Conservation (phyloP, 2,888 invertebrate species). For the Oscheius sp. region DNA sequence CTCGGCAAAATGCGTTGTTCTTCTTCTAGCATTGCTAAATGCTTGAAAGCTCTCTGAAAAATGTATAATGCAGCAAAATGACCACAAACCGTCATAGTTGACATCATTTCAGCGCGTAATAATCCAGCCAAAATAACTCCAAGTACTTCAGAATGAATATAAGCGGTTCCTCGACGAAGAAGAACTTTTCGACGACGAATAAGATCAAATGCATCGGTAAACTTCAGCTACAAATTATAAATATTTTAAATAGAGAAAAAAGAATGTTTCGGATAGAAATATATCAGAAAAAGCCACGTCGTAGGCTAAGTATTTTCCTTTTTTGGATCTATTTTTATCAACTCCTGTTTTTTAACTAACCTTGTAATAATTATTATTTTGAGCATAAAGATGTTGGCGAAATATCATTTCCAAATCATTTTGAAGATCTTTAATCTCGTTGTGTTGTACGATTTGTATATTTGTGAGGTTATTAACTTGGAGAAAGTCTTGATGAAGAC, state of each 20-base stretch:
- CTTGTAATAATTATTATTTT: constrained; percentile 40
- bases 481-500: neutral
- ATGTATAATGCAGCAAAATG: neutral
- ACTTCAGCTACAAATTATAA: constrained; percentile 73
- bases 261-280: too few species aligned
- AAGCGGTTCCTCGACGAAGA: constrained; percentile 84
- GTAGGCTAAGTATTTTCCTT: too few species aligned
- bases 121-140: constrained; percentile 83
- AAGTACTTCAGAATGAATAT: constrained; percentile 85
- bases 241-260: neutral
- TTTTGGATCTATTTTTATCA: too few species aligned
- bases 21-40: constrained; percentile 81
- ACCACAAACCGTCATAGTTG: constrained; percentile 76
- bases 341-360: too few species aligned
- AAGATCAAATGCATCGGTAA: constrained; percentile 85
- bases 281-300: too few species aligned
- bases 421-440: too few species aligned
- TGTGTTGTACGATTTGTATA: too few species aligned
- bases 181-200: constrained; percentile 83
- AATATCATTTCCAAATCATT: constrained; percentile 29
- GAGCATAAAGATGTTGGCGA: too few species aligned
- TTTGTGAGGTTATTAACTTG: constrained; percentile 4
- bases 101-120: constrained; percentile 80
- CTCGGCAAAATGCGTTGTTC: constrained; percentile 82
- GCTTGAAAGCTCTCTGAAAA: constrained; percentile 77